Conservation (phyloP, 1,140 invertebrate species). For the Geopemphigus sp. region DNA sequence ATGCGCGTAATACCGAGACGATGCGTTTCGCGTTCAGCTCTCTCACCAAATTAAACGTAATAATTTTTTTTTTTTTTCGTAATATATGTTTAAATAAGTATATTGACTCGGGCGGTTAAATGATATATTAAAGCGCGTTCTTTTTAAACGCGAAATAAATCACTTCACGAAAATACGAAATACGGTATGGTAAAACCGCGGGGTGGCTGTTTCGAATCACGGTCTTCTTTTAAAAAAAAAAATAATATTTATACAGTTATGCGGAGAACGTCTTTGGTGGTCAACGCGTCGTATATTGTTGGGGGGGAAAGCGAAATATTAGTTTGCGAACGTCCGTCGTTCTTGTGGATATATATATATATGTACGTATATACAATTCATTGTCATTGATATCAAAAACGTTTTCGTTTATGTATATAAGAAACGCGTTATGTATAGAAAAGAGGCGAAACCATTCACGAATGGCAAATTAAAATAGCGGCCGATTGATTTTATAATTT, state of each 20-base stretch:
- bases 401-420: slow-evolving; percentile 5
- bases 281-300: neutral
- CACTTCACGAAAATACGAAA: neutral
- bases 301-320: neutral
- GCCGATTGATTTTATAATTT: slow-evolving; percentile 26
- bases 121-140: slow-evolving; percentile 1
- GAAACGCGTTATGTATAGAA: neutral
- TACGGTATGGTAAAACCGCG: neutral
- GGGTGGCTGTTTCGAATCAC: neutral
- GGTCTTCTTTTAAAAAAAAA: neutral
- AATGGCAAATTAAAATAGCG: neutral
- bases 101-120: neutral
- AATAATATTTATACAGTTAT: neutral
- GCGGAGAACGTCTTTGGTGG: neutral
- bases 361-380: neutral
- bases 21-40: neutral
- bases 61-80: neutral
- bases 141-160: neutral
- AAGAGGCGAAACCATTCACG: slow-evolving; percentile 8
- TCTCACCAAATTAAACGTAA: neutral
- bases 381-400: neutral
- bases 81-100: neutral
- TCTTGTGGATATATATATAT: neutral
- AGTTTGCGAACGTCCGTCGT: neutral
- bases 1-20: neutral